phyloP scores from a whole-genome alignment of 2,888 invertebrate species.

The Leptopilina drosophilae region DNA sequence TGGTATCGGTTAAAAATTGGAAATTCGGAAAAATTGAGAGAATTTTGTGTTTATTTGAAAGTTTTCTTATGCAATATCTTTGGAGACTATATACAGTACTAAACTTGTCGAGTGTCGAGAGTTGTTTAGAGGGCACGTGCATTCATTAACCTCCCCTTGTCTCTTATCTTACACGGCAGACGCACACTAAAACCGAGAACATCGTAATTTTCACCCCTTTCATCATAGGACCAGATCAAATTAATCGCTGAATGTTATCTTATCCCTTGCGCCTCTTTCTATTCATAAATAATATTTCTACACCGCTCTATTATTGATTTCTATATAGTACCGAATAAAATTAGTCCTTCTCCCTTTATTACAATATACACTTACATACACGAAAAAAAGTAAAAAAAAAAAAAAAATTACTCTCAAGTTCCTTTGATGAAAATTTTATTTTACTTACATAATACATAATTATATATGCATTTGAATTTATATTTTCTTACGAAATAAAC shows the following conservation, averaged over 20 bases:
- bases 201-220: conserved; percentile 35
- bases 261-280: background rate
- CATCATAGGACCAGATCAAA: conserved; percentile 8
- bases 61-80: background rate
- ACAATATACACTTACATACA: no score
- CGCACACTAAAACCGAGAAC: conserved; percentile 16
- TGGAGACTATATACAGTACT: background rate
- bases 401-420: no score
- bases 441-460: no score
- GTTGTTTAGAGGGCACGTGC: conserved; percentile 28
- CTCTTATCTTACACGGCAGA: conserved; percentile 43
- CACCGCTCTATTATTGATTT: background rate
- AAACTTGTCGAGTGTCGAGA: conserved; percentile 21
- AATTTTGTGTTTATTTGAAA: background rate
- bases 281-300: background rate
- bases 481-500: no score
- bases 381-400: no score
- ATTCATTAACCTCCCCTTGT: conserved; percentile 43
- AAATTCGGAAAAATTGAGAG: background rate
- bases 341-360: no score
- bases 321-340: no score
- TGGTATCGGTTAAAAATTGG: background rate
- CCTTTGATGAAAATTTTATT: no score
- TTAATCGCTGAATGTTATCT: conserved; percentile 22
- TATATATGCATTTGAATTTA: no score